A percentile compares a stretch with the other conserved stretches of the same genome.
phyloP scores from a whole-genome alignment of 2,797 vertebrate genomes.

The Falco concolor region DNA sequence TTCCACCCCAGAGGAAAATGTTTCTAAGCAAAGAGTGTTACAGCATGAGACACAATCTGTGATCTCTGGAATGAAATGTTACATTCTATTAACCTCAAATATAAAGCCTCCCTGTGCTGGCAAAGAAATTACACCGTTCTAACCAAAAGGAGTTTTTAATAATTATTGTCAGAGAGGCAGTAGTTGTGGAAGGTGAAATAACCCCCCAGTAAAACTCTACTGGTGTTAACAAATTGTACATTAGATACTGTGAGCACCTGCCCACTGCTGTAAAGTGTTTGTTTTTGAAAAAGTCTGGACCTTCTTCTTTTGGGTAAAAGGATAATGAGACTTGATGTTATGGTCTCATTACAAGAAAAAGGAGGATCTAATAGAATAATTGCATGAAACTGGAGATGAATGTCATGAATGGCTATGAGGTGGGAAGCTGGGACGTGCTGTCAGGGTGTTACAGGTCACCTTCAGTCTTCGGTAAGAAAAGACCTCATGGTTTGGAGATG shows the following conservation, averaged over 20 bases:
- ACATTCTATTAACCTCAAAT: constrained; percentile 60
- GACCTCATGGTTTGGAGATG: background rate
- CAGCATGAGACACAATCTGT: constrained; percentile 35
- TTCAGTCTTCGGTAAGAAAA: background rate
- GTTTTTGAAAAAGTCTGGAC: background rate
- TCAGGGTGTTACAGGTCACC: background rate
- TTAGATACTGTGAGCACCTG: background rate
- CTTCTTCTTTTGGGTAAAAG: background rate
- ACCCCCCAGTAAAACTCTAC: background rate
- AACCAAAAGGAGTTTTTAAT: background rate
- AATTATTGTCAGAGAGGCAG: background rate
- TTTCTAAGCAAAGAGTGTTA: constrained; percentile 20
- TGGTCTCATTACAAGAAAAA: background rate
- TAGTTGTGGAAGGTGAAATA: background rate
- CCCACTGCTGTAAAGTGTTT: background rate
- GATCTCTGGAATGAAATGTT: constrained; percentile 7
- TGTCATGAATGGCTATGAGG: background rate
- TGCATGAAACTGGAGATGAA: background rate
- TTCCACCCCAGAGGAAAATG: constrained; percentile 27
- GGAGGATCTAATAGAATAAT: background rate
- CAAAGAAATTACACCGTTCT: background rate
- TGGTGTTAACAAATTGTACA: constrained; percentile 8
- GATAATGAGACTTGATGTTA: background rate
- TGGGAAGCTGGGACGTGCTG: background rate
- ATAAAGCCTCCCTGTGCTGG: background rate